phyloP scores from a whole-genome alignment of 2,113 vertebrate species.

The Protobothrops mucrosquamatus region DNA sequence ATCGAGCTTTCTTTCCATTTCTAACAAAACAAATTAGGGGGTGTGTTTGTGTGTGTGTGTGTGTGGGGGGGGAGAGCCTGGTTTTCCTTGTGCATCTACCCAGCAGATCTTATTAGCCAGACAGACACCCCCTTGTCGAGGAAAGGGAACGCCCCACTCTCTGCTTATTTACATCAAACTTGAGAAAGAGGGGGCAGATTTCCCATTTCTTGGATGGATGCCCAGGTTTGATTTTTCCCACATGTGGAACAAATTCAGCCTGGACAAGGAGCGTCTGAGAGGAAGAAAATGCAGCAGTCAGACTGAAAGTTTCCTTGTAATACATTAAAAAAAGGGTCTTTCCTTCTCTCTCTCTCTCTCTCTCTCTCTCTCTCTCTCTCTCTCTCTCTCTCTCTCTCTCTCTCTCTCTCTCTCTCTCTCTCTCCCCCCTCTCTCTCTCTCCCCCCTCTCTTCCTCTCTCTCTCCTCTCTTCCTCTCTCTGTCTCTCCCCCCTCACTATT shows the following conservation, averaged over 20 bases:
- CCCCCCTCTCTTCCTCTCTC: fast-evolving
- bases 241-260: constrained; percentile 53
- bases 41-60: not conserved
- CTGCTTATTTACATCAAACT: constrained; percentile 38
- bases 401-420: too few relatives aligned
- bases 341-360: not conserved
- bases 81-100: not conserved
- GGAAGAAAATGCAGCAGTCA: not conserved
- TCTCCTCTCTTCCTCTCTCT: too few relatives aligned
- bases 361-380: too few relatives aligned
- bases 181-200: not conserved
- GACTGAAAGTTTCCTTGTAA: not conserved
- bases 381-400: too few relatives aligned
- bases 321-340: not conserved
- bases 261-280: not conserved
- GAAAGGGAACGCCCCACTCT: constrained; percentile 25
- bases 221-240: constrained; percentile 57
- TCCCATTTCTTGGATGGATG: constrained; percentile 49
- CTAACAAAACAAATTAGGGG: not conserved
- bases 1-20: not conserved
- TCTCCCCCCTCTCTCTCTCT: too few relatives aligned
- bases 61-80: not conserved
- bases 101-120: not conserved
- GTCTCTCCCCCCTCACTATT: not conserved
- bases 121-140: constrained; percentile 26